These are phyloP conservation scores for Motacilla alba DNA, from an alignment of 2,113 vertebrate genomes.

Conservation along the genomic window DNA sequence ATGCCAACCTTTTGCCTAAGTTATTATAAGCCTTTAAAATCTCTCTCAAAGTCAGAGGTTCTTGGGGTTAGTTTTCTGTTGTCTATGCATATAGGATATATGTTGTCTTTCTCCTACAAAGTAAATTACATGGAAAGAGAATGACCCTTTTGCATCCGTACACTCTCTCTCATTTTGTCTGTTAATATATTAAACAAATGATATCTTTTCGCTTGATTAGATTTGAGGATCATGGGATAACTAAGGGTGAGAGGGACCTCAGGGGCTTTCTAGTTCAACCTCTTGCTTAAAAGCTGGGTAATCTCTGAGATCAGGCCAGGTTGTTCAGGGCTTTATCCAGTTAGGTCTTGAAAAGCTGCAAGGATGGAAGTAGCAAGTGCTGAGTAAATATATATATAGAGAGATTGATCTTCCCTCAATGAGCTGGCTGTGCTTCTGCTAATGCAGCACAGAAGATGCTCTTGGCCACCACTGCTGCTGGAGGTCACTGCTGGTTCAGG, in stretches of 20 bases:
- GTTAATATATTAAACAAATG: background rate
- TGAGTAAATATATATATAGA: background rate
- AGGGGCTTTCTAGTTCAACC: background rate
- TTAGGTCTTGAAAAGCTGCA: background rate
- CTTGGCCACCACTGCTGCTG: background rate
- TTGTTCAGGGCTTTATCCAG: background rate
- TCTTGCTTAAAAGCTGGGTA: background rate
- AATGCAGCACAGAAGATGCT: background rate
- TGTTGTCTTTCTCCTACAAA: background rate
- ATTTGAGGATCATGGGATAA: background rate
- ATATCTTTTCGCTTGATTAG: background rate
- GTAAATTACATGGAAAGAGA: background rate
- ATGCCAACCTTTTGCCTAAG: background rate
- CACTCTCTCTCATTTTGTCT: background rate
- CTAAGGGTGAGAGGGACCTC: background rate
- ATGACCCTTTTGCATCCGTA: background rate
- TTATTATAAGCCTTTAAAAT: background rate
- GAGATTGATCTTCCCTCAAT: background rate
- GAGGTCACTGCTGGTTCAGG: background rate
- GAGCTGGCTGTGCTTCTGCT: background rate
- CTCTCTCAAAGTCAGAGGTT: background rate
- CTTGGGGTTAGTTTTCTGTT: background rate
- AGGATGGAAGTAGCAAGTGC: background rate
- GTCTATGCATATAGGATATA: background rate
- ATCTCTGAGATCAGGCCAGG: background rate